Evolutionary conservation across 2,113 vertebrate genomes (phyloP).

Genomic region (Microtus richardsoni): DNA sequence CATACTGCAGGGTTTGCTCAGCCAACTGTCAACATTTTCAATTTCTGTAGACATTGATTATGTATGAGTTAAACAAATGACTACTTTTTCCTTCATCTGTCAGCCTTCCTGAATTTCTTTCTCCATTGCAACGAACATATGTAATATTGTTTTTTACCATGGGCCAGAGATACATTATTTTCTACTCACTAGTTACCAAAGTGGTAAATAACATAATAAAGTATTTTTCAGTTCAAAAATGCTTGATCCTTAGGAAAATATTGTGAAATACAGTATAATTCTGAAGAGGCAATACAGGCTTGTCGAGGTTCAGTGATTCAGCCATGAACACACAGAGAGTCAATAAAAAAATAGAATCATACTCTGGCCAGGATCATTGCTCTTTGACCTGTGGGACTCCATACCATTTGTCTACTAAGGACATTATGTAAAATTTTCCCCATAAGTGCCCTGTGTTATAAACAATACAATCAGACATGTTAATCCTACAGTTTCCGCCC

Average conservation of each 20-base stretch:
- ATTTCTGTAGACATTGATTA: neutral
- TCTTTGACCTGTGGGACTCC: neutral
- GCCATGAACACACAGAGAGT: neutral
- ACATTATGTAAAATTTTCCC: neutral
- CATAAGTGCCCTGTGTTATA: neutral
- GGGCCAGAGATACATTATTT: neutral
- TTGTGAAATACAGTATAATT: neutral
- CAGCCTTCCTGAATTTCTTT: constrained; percentile 2
- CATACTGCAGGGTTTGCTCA: neutral
- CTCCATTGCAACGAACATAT: neutral
- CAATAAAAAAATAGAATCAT: neutral
- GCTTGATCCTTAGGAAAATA: neutral
- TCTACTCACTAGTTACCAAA: neutral
- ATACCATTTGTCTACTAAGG: neutral
- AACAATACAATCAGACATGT: neutral
- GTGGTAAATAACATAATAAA: neutral
- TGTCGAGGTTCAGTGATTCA: neutral
- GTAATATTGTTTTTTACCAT: neutral
- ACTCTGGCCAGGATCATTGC: neutral
- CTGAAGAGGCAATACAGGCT: neutral
- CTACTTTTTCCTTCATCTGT: neutral
- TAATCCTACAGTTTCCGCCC: neutral
- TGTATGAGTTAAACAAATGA: neutral
- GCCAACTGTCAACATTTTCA: constrained; percentile 41
- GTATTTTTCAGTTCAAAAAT: constrained; percentile 32